phyloP scores from a whole-genome alignment of 2,113 vertebrate genomes.

The Poecilia latipinna region DNA sequence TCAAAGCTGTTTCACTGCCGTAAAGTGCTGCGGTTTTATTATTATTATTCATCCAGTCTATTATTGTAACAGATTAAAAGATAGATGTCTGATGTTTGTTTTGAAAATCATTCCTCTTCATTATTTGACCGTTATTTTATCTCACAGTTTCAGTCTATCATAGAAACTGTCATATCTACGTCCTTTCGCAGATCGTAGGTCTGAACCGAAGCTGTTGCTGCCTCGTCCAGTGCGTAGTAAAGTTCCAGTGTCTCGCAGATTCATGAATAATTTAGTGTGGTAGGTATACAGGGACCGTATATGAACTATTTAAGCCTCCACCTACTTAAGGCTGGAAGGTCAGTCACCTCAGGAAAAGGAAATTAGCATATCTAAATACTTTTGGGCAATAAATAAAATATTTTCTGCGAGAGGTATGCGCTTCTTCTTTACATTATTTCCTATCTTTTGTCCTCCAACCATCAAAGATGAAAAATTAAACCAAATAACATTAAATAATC shows the following conservation, averaged over 20 bases:
- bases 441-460: not conserved
- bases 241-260: conserved; percentile 27
- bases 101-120: no score
- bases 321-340: conserved; percentile 62
- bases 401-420: conserved; percentile 32
- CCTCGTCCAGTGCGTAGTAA: not conserved
- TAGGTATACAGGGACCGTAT: conserved; percentile 42
- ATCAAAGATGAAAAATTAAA: conserved; percentile 15
- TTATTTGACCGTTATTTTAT: no score
- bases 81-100: no score
- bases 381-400: conserved; percentile 71
- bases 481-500: not conserved
- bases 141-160: no score
- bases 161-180: no score
- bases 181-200: no score
- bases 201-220: not conserved
- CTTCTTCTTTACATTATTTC: conserved; percentile 18
- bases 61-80: no score
- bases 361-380: conserved; percentile 74
- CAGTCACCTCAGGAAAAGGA: conserved; percentile 57
- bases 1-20: no score
- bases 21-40: no score
- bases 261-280: conserved; percentile 69
- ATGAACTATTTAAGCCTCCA: conserved; percentile 71
- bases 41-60: no score